Percentiles rank a stretch among this genome's conserved stretches.
phyloP scores from a whole-genome alignment of 2,113 vertebrate species.

The Fukomys damarensis region DNA sequence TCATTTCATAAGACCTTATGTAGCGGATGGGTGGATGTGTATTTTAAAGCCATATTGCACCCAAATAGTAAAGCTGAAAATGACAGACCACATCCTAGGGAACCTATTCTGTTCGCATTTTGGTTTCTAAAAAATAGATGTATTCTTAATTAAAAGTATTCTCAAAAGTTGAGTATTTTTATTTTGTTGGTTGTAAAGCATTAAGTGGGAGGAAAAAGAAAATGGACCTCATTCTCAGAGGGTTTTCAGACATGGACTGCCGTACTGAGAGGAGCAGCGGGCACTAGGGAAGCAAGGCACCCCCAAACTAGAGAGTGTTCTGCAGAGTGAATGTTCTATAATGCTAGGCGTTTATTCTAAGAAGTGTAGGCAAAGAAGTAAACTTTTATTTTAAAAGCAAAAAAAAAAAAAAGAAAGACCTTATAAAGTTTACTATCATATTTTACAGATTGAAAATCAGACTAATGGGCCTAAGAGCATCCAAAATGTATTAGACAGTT shows the following conservation, averaged over 20 bases:
- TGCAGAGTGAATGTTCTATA: constrained; percentile 64
- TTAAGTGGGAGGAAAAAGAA: background rate
- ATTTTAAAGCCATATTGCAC: constrained; percentile 74
- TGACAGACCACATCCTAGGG: background rate
- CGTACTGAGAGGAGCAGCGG: background rate
- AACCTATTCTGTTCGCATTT: background rate
- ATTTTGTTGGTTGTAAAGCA: constrained; percentile 12
- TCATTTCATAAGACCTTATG: background rate
- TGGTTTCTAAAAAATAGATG: constrained; percentile 33
- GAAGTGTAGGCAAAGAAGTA: constrained; percentile 73
- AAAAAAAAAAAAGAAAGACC: too few species aligned
- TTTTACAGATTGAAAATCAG: background rate
- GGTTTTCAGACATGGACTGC: background rate
- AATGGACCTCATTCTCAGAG: background rate
- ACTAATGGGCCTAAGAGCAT: background rate
- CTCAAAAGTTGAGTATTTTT: constrained; percentile 35
- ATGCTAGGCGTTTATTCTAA: too few species aligned
- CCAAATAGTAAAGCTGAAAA: constrained; percentile 68
- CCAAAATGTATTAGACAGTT: background rate
- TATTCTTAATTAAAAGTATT: constrained; percentile 40
- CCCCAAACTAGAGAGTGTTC: background rate
- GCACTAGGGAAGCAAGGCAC: background rate
- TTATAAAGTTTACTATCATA: background rate
- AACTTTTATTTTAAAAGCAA: constrained; percentile 80
- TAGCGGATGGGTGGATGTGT: constrained; percentile 52